Evolutionary conservation across 2,113 vertebrate species (phyloP).

Genomic region (Oreotrochilus melanogaster): DNA sequence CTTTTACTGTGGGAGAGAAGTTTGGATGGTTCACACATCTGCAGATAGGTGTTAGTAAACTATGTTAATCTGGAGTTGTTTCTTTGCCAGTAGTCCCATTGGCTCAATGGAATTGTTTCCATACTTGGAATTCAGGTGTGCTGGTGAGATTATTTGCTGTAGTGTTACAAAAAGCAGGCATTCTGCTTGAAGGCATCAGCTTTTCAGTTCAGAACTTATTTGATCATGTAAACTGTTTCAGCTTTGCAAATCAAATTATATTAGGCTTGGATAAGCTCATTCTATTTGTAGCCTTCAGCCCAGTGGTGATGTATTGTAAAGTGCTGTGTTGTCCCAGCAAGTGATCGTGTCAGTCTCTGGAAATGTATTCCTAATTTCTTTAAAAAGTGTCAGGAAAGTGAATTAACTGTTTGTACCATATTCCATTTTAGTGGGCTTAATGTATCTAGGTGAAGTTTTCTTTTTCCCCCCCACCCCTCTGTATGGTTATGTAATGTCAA

Average conservation of each 20-base stretch:
- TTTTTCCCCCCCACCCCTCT: background rate
- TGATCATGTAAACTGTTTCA: background rate
- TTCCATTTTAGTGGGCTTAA: background rate
- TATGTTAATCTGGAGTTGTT: background rate
- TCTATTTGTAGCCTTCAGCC: background rate
- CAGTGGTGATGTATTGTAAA: background rate
- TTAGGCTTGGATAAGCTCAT: background rate
- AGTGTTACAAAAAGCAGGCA: background rate
- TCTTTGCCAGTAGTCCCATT: background rate
- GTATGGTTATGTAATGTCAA: background rate
- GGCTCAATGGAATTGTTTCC: background rate
- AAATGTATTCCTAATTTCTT: background rate
- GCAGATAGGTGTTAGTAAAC: background rate
- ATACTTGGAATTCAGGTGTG: background rate
- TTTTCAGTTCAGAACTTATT: background rate
- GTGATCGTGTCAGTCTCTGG: background rate
- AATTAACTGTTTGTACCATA: background rate
- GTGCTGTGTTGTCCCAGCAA: background rate
- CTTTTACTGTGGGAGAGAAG: background rate
- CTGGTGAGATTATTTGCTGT: background rate
- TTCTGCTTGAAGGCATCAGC: background rate
- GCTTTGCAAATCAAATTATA: constrained; percentile 10
- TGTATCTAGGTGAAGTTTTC: background rate
- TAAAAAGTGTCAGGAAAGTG: background rate
- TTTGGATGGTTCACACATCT: background rate